phyloP scores from a whole-genome alignment of 1,140 invertebrate genomes.

The Drosophila ercepeae region DNA sequence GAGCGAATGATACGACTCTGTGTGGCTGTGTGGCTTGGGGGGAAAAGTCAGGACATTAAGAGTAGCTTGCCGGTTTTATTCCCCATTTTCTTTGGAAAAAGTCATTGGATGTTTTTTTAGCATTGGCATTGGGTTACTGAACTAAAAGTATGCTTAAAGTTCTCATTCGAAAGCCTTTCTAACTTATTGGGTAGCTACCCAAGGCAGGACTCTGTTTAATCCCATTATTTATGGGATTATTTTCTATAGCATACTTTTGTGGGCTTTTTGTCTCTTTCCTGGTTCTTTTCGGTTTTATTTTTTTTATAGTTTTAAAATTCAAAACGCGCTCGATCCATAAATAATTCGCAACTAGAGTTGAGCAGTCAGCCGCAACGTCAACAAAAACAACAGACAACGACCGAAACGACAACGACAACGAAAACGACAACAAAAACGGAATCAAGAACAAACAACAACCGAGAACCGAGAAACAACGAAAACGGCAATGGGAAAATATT shows the following conservation, averaged over 20 bases:
- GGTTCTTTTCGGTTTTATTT: too few relatives aligned
- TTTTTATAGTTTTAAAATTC: conserved; percentile 47
- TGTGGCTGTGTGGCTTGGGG: too few relatives aligned
- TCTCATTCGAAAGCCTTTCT: too few relatives aligned
- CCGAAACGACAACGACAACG: conserved; percentile 4
- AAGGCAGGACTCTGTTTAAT: too few relatives aligned
- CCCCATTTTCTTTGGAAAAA: too few relatives aligned
- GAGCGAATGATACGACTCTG: background rate
- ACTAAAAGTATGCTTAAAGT: too few relatives aligned
- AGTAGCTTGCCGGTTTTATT: too few relatives aligned
- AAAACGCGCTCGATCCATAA: conserved; percentile 55
- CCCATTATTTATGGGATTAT: background rate
- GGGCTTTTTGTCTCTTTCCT: too few relatives aligned
- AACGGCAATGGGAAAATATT: conserved; percentile 68
- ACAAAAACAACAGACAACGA: background rate
- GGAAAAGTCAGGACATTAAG: too few relatives aligned
- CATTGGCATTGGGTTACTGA: too few relatives aligned
- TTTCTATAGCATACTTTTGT: background rate
- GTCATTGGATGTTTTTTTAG: too few relatives aligned
- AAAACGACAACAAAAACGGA: conserved; percentile 9
- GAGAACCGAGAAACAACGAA: conserved; percentile 38
- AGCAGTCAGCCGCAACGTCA: conserved; percentile 16
- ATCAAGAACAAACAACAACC: conserved; percentile 23
- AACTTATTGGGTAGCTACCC: too few relatives aligned
- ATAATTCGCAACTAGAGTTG: conserved; percentile 53